A percentile compares a stretch with the other conserved stretches of the same genome.
Evolutionary conservation across 2,113 vertebrate genomes (phyloP).

Genomic region (Actenoides hombroni): DNA sequence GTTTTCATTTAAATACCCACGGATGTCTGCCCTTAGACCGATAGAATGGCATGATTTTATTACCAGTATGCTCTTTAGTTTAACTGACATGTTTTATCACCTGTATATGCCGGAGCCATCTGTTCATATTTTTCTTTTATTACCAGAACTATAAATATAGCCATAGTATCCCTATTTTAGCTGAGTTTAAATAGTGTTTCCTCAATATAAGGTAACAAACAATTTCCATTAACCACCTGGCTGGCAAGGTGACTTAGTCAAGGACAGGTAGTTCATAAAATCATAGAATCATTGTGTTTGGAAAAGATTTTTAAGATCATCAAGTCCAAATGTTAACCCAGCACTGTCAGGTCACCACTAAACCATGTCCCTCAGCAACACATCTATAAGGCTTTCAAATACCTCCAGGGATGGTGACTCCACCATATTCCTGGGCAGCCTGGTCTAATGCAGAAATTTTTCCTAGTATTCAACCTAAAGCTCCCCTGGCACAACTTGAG

Average conservation of each 20-base stretch:
- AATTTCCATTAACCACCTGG: background rate
- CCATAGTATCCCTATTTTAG: background rate
- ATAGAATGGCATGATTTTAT: background rate
- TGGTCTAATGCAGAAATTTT: background rate
- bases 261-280: background rate
- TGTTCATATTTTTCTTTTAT: conserved; percentile 42
- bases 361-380: background rate
- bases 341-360: background rate
- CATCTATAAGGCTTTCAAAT: background rate
- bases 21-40: background rate
- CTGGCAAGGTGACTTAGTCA: background rate
- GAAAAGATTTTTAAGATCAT: background rate
- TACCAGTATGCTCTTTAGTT: background rate
- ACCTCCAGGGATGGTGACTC: background rate
- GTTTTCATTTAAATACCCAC: background rate
- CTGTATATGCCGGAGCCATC: background rate
- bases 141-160: background rate
- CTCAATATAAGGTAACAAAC: background rate
- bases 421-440: background rate
- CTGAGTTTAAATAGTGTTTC: background rate
- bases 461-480: too few species aligned
- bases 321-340: background rate
- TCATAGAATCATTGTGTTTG: background rate
- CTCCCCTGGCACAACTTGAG: too few species aligned
- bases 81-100: conserved; percentile 15